Evolutionary conservation across 1,140 invertebrate species (phyloP).

Genomic region (Megalopta genalis): DNA sequence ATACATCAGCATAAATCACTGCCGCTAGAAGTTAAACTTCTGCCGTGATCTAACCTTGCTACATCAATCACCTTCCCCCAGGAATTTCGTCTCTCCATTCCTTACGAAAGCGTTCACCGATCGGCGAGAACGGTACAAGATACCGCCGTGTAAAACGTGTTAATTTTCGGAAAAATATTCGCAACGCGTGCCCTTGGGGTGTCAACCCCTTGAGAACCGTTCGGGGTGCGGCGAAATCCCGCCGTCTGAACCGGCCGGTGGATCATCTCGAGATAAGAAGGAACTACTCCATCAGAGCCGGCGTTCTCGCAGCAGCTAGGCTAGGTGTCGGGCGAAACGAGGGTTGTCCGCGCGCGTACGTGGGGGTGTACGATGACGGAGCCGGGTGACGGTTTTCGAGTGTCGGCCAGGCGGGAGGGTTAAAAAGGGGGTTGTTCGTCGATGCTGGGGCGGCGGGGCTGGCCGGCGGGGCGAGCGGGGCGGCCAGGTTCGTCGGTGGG

Average conservation of each 20-base stretch:
- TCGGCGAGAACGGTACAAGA: no score
- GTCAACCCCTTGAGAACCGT: no score
- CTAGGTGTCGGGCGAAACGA: slow-evolving; percentile 28
- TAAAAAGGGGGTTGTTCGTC: slow-evolving; percentile 57
- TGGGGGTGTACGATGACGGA: slow-evolving; percentile 33
- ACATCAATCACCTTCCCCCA: no score
- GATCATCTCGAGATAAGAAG: slow-evolving; percentile 35
- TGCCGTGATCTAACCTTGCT: no score
- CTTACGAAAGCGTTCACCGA: no score
- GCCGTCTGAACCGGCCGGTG: background rate
- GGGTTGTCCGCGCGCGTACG: background rate
- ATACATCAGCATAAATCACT: no score
- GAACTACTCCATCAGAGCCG: slow-evolving; percentile 32
- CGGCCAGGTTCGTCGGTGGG: background rate
- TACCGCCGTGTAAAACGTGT: no score
- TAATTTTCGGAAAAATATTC: no score
- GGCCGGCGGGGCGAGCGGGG: slow-evolving; percentile 53
- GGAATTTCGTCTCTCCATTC: no score
- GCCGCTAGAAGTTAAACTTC: no score
- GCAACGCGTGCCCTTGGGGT: no score
- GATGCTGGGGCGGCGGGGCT: slow-evolving; percentile 36
- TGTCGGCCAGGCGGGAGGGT: slow-evolving; percentile 51
- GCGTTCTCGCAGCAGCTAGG: slow-evolving; percentile 4
- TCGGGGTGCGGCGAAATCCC: background rate
- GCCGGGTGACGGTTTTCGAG: slow-evolving; percentile 61